phyloP scores from a whole-genome alignment of 1,140 invertebrate species.

The Papilio helenus region DNA sequence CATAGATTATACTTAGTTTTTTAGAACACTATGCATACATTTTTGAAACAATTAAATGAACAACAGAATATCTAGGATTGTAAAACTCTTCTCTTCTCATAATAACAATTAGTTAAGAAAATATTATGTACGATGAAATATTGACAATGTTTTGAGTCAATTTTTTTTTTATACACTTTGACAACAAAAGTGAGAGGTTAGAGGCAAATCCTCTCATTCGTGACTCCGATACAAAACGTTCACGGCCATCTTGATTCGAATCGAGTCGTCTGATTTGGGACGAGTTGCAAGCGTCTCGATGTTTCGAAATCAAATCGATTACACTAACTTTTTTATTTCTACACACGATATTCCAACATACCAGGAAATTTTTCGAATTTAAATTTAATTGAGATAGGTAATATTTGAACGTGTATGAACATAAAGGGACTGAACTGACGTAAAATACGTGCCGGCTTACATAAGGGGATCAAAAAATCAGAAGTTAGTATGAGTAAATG shows the following conservation, averaged over 20 bases:
- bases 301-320: constrained; percentile 31
- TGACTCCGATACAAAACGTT: constrained; percentile 11
- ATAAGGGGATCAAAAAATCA: not conserved
- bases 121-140: not conserved
- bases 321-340: constrained; percentile 23
- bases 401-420: no score
- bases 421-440: not conserved
- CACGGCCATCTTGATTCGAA: constrained; percentile 21
- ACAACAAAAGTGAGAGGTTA: constrained; percentile 20
- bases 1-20: constrained; percentile 12
- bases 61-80: not conserved
- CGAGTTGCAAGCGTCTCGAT: constrained; percentile 26
- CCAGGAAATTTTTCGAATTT: not conserved
- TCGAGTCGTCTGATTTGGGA: constrained; percentile 13
- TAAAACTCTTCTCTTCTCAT: no score
- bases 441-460: not conserved
- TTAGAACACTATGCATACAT: no score
- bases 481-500: not conserved
- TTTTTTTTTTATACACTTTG: not conserved
- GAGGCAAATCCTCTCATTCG: not conserved
- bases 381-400: no score
- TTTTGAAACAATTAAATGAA: not conserved
- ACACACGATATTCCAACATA: constrained; percentile 18
- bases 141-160: not conserved
- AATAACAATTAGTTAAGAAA: not conserved